Conservation (phyloP, 1,140 invertebrate genomes). For the Ceratina japonica region DNA sequence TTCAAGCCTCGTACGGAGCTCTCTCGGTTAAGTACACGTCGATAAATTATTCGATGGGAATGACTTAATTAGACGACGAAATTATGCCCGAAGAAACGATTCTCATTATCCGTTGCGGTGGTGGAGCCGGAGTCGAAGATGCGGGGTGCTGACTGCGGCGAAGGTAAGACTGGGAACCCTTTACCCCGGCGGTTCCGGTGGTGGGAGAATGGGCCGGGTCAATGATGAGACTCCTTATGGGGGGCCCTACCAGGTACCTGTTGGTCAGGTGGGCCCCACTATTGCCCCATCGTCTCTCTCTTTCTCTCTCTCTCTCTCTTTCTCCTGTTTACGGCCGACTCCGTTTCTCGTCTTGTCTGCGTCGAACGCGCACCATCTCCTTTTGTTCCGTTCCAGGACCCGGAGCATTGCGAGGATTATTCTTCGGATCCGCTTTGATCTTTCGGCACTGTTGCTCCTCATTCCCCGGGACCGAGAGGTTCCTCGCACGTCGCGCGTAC, state of each 20-base stretch:
- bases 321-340: neutral
- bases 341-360: constrained; percentile 32
- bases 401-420: constrained; percentile 54
- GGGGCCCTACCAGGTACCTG: constrained; percentile 69
- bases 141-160: constrained; percentile 48
- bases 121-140: constrained; percentile 41
- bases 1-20: neutral
- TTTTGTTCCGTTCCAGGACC: constrained; percentile 39
- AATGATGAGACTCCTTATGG: constrained; percentile 71
- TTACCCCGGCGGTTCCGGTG: constrained; percentile 34
- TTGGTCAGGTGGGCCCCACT: constrained; percentile 72
- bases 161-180: constrained; percentile 60
- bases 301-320: constrained; percentile 27
- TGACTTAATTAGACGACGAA: constrained; percentile 30
- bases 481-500: constrained; percentile 26
- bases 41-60: constrained; percentile 18
- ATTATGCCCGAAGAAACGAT: constrained; percentile 35
- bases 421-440: constrained; percentile 66
- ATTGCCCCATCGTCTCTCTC: constrained; percentile 44
- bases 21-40: neutral
- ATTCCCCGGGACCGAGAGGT: constrained; percentile 27
- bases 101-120: constrained; percentile 46
- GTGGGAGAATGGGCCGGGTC: constrained; percentile 69
- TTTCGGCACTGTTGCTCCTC: constrained; percentile 65
- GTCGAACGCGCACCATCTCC: constrained; percentile 38